Evolutionary conservation across 1,140 invertebrate genomes (phyloP).

Genomic region (Orius insidiosus): DNA sequence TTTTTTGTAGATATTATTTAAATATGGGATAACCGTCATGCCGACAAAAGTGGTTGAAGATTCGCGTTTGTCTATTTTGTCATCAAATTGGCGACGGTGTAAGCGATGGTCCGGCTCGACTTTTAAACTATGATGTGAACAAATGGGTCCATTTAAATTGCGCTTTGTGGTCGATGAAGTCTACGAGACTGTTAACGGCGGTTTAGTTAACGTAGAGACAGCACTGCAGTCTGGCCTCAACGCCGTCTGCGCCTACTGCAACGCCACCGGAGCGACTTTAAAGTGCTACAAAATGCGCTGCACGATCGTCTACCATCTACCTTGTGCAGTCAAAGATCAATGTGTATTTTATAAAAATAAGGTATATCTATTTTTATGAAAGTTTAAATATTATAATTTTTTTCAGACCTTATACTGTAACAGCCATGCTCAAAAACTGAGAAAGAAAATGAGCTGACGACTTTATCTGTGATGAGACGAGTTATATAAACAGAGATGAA

Average conservation of each 20-base stretch:
- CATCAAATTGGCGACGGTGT: conserved; percentile 80
- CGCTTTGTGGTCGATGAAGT: conserved; percentile 95
- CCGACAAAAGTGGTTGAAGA: conserved; percentile 60
- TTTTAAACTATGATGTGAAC: conserved; percentile 93
- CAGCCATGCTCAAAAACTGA: conserved; percentile 63
- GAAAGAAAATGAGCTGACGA: conserved; percentile 73
- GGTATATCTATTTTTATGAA: conserved; percentile 26
- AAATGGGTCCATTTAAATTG: conserved; percentile 99
- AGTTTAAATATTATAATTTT: conserved; percentile 5
- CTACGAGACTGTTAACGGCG: conserved; percentile 89
- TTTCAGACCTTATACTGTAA: conserved; percentile 72
- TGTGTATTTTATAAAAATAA: conserved; percentile 97
- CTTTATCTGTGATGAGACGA: conserved; percentile 71
- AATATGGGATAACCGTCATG: conserved; percentile 65
- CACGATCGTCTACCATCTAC: conserved; percentile 79
- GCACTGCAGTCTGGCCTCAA: conserved; percentile 66
- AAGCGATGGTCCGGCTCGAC: conserved; percentile 66
- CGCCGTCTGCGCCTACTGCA: conserved; percentile 62
- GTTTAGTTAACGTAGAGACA: conserved; percentile 84
- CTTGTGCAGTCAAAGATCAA: conserved; percentile 82
- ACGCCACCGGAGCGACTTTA: conserved; percentile 76
- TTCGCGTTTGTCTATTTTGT: conserved; percentile 82
- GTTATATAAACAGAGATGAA: conserved; percentile 96
- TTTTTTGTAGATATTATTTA: conserved; percentile 51
- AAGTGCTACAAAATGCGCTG: conserved; percentile 90